Base-by-base conservation (phyloP, 2,113 vertebrate genomes). In the Asarcornis scutulata region DNA sequence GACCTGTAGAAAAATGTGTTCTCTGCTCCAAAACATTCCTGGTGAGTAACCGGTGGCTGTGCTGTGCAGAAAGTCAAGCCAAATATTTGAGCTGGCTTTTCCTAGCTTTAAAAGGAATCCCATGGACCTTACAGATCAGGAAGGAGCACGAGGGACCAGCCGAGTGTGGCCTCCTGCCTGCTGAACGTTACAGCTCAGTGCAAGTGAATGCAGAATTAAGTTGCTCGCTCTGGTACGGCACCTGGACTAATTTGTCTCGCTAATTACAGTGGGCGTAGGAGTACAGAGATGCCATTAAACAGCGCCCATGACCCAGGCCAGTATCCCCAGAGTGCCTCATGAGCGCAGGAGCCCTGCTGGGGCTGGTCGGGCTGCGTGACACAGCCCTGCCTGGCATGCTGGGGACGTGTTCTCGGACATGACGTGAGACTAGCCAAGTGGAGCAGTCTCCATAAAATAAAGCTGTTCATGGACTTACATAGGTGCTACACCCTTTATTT, bases 41-140 rank as follows among this genome's bases (percentile, higher is more conserved):
- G 79, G 91, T 1, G 32, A 89, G 91, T 93, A 89, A 59, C 75
- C 44, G 4, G 40, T 77, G 84, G 72, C 46, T 67, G 78, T 44
- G 62, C 91, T 93, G 86, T 66, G 69, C n/a, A 38, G 71, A 62
- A 79, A 53, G 92, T 95, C 93, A 92, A 92, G 40, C 77, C 1
- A 18, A 92, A 84, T 96, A 75, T 93, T 72, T 86, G 58, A 93
- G 92, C 92, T 91, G 86, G 86, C 58, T 94, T 86, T 89, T 88
- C 50, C 64, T 64, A 0, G 1, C 68, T 56, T 83, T 72, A 84
- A 75, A 83, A 31, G 5, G 66, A 58, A 53, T 85, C 62, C 58
- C 75, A 34, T 75, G 81, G 29, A n/a, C 81, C 60, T 88, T 64
- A 29, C 53, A 64, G 52, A 27, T 22, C 50, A 46, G 60, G 78